Evolutionary conservation across 2,888 invertebrate species (phyloP), one percentile per base, ranked within the genome.

Genomic region (Pogonocherus hispidulus): DNA sequence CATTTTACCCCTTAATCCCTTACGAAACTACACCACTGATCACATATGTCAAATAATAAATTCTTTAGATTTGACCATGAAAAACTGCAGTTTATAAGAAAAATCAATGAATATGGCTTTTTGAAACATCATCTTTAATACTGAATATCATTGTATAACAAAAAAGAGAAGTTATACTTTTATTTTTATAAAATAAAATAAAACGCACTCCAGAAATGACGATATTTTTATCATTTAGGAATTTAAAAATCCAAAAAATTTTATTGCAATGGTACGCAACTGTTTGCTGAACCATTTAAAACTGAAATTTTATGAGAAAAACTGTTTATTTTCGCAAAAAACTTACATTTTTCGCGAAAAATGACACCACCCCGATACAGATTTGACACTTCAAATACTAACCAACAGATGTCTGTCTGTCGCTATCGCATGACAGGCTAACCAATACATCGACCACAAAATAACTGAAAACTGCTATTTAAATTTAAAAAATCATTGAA

Each of bases 291-390:
- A 56, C 71, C 56, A 60, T 65, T 57, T 51, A 52, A 65, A 67
- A 70, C 69, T 66, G 64, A 59, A 63, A 72, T 46, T 47, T 32
- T 16, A 4, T 3, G 3, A 9, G 8, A n/a, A 59, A 57, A 32
- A 47, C 32, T 59, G 47, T 73, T 76, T 77, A 77, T 78, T 79
- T 76, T 69, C 69, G 67, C 52, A 70, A 80, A n/a, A 83, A 82
- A 83, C 84, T 84, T 81, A 84, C 84, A 78, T 84, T 83, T 83
- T 81, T 78, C 79, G 74, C 69, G 79, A 78, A 82, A 83, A 83
- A 81, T 84, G 84, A 84, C 84, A 84, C 84, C 84, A 84, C 85
- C 84, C 84, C 81, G 70, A 72, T 67, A 72, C 67, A 72, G 70
- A 68, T 69, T 72, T 69, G 72, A 72, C 72, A 72, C 67, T 72